phyloP scores from a whole-genome alignment of 2,888 invertebrate species.

The Nysson spinosus region DNA sequence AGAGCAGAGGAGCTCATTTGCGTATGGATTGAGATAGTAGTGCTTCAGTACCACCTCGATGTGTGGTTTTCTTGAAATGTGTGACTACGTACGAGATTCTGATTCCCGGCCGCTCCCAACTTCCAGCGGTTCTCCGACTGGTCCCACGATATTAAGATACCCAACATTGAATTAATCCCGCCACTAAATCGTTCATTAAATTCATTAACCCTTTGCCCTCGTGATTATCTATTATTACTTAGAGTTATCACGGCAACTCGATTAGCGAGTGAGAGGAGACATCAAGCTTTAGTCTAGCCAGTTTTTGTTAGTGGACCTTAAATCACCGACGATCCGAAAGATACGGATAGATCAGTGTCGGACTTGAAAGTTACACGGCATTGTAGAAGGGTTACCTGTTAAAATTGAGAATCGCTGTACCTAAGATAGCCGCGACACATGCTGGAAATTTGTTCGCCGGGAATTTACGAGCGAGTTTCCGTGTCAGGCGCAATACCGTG shows the following conservation, averaged over 20 bases:
- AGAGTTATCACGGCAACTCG: no score
- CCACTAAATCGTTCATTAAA: no score
- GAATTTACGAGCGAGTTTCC: conserved; percentile 73
- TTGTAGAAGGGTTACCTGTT: neutral
- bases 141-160: no score
- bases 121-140: conserved; percentile 47
- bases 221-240: no score
- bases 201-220: no score
- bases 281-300: no score
- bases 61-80: conserved; percentile 68
- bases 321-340: no score
- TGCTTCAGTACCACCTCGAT: conserved; percentile 63
- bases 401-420: conserved; percentile 60
- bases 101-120: conserved; percentile 69
- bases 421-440: conserved; percentile 65
- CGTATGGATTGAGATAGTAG: conserved; percentile 75
- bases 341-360: neutral
- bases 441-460: conserved; percentile 70
- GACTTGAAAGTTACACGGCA: neutral
- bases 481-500: conserved; percentile 67
- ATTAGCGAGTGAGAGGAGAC: no score
- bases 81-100: conserved; percentile 68
- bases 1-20: conserved; percentile 70
- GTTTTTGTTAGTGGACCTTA: no score
- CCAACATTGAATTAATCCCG: no score